Evolutionary conservation across 2,888 invertebrate genomes (phyloP), one percentile per base, ranked within the genome.

Genomic region (Gastracanthus pulcherrimus): DNA sequence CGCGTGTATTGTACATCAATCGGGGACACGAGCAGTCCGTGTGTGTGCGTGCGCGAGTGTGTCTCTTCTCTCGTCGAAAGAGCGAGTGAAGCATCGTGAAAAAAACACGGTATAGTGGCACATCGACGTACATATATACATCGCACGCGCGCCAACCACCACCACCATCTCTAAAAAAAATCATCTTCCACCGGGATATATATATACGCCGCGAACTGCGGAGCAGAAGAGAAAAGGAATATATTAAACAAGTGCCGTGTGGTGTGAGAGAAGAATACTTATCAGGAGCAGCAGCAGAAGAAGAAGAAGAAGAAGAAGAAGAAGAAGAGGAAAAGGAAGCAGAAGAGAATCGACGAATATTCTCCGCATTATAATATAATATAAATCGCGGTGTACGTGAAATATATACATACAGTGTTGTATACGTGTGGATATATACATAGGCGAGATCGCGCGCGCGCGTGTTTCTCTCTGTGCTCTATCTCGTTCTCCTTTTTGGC

Each of bases 401-500:
- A 48, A 51, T 55, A 55, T 6, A n/a, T 34, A 3, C 36, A 31
- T 36, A n/a, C 48, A 23, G 71, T 71, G 72, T 72, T 31, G 4
- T 19, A 66, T 58, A 66, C 16, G 23, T 41, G 55, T 38, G 38
- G 16, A 13, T 41, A 9, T 41, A 41, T 16, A 13, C 41, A n/a
- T 48, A 16, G n/a, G n/a, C n/a, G n/a, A 51, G 9, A 48, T 48
- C 55, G 55, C 55, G 55, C 23, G 55, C 9, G 48, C 48, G 34
- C 31, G 19, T 51, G 31, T 55, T 16, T 9, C 19, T 48, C 51
- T 69, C 29, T 55, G 55, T 55, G 55, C 23, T 55, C 55, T 55
- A 55, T 55, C 55, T 55, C 38, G 51, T 45, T 76, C 69, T 82
- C 79, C 82, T 72, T n/a, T n/a, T n/a, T n/a, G n/a, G n/a, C n/a